Evolutionary conservation across 1,140 invertebrate genomes (phyloP).

Genomic region (Camponotus pennsylvanicus): DNA sequence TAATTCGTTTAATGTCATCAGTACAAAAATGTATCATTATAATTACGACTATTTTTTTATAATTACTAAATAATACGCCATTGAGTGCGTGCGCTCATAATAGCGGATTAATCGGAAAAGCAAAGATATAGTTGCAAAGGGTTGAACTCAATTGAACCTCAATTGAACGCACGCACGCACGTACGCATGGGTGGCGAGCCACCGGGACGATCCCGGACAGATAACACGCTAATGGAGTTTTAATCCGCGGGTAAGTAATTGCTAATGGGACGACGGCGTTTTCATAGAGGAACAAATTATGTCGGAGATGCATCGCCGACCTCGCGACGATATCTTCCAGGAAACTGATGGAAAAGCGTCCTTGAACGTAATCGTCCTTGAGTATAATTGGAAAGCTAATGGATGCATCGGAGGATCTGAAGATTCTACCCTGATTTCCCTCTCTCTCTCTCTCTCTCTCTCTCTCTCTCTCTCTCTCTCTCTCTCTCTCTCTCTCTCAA

Average conservation of each 20-base stretch:
- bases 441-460: not conserved
- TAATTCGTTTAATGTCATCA: not conserved
- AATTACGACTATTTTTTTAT: not conserved
- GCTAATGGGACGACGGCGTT: slow-evolving; percentile 63
- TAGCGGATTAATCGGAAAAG: not conserved
- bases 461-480: not conserved
- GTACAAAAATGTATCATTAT: not conserved
- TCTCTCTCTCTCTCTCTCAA: not conserved
- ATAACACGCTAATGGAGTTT: slow-evolving; percentile 78
- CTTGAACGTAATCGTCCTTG: slow-evolving; percentile 30
- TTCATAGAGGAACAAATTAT: slow-evolving; percentile 63
- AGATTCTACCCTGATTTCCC: slow-evolving; percentile 46
- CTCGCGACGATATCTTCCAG: slow-evolving; percentile 5
- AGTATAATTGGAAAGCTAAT: slow-evolving; percentile 60
- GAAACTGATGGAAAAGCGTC: slow-evolving; percentile 26
- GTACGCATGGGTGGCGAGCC: slow-evolving; percentile 23
- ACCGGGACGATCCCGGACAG: slow-evolving; percentile 41
- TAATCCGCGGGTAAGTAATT: slow-evolving; percentile 74
- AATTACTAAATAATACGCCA: slow-evolving; percentile 7
- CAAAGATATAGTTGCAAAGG: not conserved
- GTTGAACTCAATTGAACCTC: slow-evolving; percentile 11
- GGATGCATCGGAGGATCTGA: slow-evolving; percentile 26
- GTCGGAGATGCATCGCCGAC: slow-evolving; percentile 37
- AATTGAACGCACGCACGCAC: not conserved
- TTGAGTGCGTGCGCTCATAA: not conserved